Evolutionary conservation across 2,113 vertebrate species (phyloP).

Genomic region (Psammodynastes pulverulentus): DNA sequence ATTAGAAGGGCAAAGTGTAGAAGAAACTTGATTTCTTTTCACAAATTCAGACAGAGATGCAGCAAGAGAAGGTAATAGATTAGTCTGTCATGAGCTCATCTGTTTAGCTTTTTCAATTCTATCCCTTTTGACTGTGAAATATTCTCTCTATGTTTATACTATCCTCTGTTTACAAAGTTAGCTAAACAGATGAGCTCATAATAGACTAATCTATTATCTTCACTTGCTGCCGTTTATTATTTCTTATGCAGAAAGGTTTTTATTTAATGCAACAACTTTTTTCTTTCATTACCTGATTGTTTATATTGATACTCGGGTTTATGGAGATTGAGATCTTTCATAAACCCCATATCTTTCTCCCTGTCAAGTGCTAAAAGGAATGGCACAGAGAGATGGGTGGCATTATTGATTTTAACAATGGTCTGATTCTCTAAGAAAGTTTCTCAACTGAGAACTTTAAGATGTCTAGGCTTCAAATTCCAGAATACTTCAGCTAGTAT

Average conservation of each 20-base stretch:
- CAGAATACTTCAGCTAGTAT: background rate
- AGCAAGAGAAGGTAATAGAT: background rate
- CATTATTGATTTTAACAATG: background rate
- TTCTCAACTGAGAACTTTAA: background rate
- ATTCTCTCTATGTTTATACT: constrained; percentile 21
- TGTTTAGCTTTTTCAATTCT: background rate
- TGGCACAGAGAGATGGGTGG: background rate
- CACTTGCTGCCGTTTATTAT: background rate
- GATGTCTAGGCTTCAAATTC: background rate
- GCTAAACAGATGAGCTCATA: background rate
- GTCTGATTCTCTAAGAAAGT: background rate
- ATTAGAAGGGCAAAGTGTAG: constrained; percentile 18
- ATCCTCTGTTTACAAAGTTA: constrained; percentile 43
- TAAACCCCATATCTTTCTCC: background rate
- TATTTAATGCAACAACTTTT: constrained; percentile 12
- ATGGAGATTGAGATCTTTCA: background rate
- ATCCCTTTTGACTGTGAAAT: background rate
- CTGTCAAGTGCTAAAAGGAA: background rate
- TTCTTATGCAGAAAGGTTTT: background rate
- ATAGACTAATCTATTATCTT: background rate
- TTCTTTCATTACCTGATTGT: constrained; percentile 6
- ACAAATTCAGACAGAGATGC: constrained; percentile 10
- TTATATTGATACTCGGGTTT: background rate
- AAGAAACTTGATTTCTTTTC: background rate
- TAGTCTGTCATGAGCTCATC: constrained; percentile 10